Evolutionary conservation across 2,797 vertebrate species (phyloP).

Genomic region (Sternotherus odoratus): DNA sequence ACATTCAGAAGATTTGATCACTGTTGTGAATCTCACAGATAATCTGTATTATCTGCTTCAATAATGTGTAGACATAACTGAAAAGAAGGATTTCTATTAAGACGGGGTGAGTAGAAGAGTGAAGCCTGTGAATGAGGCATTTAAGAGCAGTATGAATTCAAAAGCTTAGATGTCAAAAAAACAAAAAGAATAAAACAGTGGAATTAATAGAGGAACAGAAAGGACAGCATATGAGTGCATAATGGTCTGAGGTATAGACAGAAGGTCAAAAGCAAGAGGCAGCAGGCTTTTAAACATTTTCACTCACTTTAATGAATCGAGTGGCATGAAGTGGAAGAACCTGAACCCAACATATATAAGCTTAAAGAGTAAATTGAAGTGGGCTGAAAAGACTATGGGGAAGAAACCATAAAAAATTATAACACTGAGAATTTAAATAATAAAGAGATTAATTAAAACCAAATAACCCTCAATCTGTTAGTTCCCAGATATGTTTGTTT

Average conservation of each 20-base stretch:
- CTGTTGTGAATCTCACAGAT: background rate
- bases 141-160: background rate
- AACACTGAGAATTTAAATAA: background rate
- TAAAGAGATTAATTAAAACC: background rate
- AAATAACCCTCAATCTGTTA: background rate
- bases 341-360: background rate
- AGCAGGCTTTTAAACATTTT: background rate
- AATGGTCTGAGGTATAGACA: background rate
- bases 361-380: background rate
- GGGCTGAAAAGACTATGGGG: background rate
- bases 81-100: background rate
- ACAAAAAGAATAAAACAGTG: background rate
- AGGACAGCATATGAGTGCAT: background rate
- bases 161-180: background rate
- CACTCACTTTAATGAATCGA: background rate
- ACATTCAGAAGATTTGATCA: background rate
- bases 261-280: background rate
- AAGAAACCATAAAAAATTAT: background rate
- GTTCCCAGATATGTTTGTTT: background rate
- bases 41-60: background rate
- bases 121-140: background rate
- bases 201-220: background rate
- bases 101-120: too few species aligned
- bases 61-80: background rate
- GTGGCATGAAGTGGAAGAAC: background rate